These are phyloP conservation scores for Melipona beecheii DNA, from an alignment of 2,888 invertebrate species.

Conservation along the genomic window DNA sequence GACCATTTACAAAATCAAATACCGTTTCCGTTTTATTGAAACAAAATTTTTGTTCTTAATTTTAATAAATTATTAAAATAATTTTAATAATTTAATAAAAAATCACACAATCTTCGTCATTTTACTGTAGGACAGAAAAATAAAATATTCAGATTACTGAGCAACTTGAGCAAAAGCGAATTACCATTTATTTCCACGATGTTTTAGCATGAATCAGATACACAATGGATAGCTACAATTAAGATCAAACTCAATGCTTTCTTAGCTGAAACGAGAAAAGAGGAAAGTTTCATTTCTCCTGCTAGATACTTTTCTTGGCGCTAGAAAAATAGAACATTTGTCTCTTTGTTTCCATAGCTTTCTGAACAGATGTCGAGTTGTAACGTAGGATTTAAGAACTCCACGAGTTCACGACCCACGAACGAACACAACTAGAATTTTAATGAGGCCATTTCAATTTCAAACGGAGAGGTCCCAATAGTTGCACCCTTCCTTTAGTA, in stretches of 20 bases:
- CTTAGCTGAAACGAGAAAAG: constrained; percentile 5
- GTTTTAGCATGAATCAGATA: background rate
- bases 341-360: constrained; percentile 2
- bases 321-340: background rate
- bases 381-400: constrained; percentile 33
- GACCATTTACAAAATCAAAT: background rate
- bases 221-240: constrained; percentile 8
- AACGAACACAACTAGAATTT: constrained; percentile 30
- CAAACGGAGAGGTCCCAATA: constrained; percentile 7
- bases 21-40: background rate
- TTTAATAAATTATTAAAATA: background rate
- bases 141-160: background rate
- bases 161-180: background rate
- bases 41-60: background rate
- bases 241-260: constrained; percentile 4
- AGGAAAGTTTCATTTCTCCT: background rate
- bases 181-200: background rate
- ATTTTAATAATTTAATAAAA: no score
- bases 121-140: background rate
- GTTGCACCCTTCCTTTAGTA: background rate
- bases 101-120: background rate
- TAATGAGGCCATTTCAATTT: constrained; percentile 40
- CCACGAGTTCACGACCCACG: constrained; percentile 31
- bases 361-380: background rate
- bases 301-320: background rate